These are phyloP conservation scores for Hippoglossus stenolepis DNA, from an alignment of 2,113 vertebrate species.

Conservation along the genomic window DNA sequence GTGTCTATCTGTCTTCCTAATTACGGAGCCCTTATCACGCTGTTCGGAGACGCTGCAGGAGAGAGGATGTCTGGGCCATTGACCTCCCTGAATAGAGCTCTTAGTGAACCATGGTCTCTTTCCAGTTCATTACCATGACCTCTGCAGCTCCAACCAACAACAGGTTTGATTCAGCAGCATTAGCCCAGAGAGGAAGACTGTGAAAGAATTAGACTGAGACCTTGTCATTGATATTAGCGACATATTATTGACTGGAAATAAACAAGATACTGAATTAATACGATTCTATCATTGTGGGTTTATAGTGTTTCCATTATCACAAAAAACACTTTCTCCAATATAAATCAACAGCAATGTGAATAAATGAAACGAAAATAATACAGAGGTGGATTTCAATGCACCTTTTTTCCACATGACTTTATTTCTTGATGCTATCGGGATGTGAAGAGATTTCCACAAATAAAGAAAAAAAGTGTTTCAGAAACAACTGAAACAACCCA, in stretches of 20 bases:
- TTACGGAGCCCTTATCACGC: slow-evolving; percentile 51
- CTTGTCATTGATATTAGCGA: neutral
- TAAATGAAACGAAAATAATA: too few relatives aligned
- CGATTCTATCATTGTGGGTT: neutral
- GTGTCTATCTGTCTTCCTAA: slow-evolving; percentile 58
- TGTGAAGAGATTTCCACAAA: too few relatives aligned
- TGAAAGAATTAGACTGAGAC: neutral
- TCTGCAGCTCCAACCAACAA: slow-evolving; percentile 25
- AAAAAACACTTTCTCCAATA: too few relatives aligned
- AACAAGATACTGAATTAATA: neutral
- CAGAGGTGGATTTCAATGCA: too few relatives aligned
- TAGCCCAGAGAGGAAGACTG: neutral
- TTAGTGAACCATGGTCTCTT: slow-evolving; percentile 53
- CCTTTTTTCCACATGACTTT: too few relatives aligned
- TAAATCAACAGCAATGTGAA: too few relatives aligned
- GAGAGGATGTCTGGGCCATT: slow-evolving; percentile 68
- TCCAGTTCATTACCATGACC: slow-evolving; percentile 68
- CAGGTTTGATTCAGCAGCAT: slow-evolving; percentile 9
- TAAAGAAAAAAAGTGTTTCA: too few relatives aligned
- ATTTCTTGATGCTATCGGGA: too few relatives aligned
- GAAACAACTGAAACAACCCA: too few relatives aligned
- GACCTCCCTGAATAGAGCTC: slow-evolving; percentile 50
- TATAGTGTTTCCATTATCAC: too few relatives aligned
- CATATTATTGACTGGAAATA: neutral
- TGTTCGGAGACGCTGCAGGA: slow-evolving; percentile 41